Base-by-base conservation (phyloP, 2,797 vertebrate species). In the Halcyon smyrnensis region DNA sequence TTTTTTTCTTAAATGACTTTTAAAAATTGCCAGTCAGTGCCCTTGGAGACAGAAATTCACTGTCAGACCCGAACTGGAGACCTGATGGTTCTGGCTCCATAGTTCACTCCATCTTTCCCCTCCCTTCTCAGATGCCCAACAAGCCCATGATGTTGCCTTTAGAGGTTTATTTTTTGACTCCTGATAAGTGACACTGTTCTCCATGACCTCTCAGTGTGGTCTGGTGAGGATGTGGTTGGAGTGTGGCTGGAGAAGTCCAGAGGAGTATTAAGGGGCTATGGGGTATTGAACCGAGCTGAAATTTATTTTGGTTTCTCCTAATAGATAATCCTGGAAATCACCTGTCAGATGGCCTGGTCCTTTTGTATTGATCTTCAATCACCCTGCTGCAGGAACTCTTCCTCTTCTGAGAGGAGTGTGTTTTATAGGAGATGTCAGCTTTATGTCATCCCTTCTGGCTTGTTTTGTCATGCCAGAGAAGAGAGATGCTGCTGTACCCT, bases 1-100 rank as follows among this genome's bases (percentile, higher is more conserved):
- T 32, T 75, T 91, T 93, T 91, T 93, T 88, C 83, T 65, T 76
- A 79, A 95, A 74, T 48, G 21, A 60, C 27, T 86, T 93, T 80
- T 43, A 59, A 70, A 69, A 24, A 1, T 18, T 63, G 73, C 73
- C 56, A 53, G 36, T 24, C 41, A 15, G 32, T 34, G 30, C 25
- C 51, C 25, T 73, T 37, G 16, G 54, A 88, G 84, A 27, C n/a
- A 83, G 63, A 87, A 92, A 60, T 63, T 23, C 6, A 19, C 63
- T 87, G 0, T 74, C 70, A 62, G 37, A 51, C 24, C 32, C 0
- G 2, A 54, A 45, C 27, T n/a, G 63, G 39, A 88, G 37, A 67
- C 48, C 36, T 80, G 65, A 24, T 67, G 56, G 34, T 27, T 8
- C 63, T 60, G 54, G 30, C 34, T 45, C 45, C 14, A 11, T 23